These are phyloP conservation scores for Drosophila melanosoma DNA, from an alignment of 2,888 invertebrate genomes.

Conservation along the genomic window DNA sequence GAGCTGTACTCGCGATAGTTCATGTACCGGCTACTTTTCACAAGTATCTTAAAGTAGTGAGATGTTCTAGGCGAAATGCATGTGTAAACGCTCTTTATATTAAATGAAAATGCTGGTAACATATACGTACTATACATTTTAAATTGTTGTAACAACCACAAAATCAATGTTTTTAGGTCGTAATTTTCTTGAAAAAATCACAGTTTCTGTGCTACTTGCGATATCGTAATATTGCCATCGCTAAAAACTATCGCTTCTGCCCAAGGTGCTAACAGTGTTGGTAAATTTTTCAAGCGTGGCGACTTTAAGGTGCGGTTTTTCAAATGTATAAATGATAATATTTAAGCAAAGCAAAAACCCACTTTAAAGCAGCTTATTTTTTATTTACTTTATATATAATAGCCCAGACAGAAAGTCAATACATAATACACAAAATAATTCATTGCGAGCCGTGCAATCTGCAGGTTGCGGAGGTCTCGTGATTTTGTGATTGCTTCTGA, in stretches of 20 bases:
- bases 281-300: not conserved
- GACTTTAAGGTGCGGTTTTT: conserved; percentile 1
- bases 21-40: conserved; percentile 13
- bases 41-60: conserved; percentile 11
- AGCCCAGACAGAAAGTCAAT: not conserved
- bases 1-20: conserved; percentile 24
- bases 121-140: not conserved
- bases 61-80: not conserved
- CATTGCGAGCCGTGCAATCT: conserved; percentile 11
- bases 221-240: conserved; percentile 5
- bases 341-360: not conserved
- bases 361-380: not conserved
- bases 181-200: not conserved
- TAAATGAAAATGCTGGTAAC: not conserved
- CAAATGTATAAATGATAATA: conserved; percentile 1
- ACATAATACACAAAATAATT: conserved; percentile 5
- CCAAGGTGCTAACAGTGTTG: conserved; percentile 24
- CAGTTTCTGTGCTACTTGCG: not conserved
- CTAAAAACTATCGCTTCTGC: conserved; percentile 17
- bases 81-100: not conserved
- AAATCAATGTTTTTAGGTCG: not conserved
- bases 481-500: conserved; percentile 46
- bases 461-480: conserved; percentile 50
- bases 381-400: not conserved
- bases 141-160: not conserved